Evolutionary conservation across 1,140 invertebrate genomes (phyloP), one percentile per base, ranked within the genome.

Genomic region (Aphaenogaster floridana): DNA sequence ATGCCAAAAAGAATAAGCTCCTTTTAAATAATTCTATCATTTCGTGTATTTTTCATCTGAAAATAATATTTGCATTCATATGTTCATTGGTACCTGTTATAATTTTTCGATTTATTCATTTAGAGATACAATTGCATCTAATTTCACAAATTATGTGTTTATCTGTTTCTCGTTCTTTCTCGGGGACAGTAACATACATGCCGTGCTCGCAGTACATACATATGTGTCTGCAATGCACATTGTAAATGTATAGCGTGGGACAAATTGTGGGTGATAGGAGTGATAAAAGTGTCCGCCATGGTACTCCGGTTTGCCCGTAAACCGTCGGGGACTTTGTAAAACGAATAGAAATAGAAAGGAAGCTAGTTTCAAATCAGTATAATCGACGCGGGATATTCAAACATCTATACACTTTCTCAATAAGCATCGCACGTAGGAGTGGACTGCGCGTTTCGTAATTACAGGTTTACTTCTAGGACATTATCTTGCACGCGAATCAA

Each of bases 361-460:
- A 81, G 64, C 63, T 71, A 57, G 64, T 42, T 54, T 71, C 5
- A 42, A 71, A 81, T 78, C 42, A 5, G 59, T 39, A 28, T 28
- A 76, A 76, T 79, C 63, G n/a, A 8, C 59, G 17, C 48, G 39
- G 48, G 68, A 74, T 68, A 81, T 74, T 72, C 69, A 83, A 45
- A 61, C 17, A 48, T 83, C 80, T 48, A 13, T 45, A 15, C 68
- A 54, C 39, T 83, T 83, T 83, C 80, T 83, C 54, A 83, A 74
- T 74, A 83, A 61, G 42, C 54, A 48, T 84, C 42, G 54, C 69
- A 71, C 66, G 66, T 81, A 39, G 79, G 80, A 76, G 80, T 76
- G 17, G 7, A 48, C 28, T 74, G 69, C 28, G 42, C 74, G 54
- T 84, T 84, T 74, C 80, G 72, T 84, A 84, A 84, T 84, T 83